phyloP scores from a whole-genome alignment of 2,113 vertebrate species.

The Oenanthe oenanthe region DNA sequence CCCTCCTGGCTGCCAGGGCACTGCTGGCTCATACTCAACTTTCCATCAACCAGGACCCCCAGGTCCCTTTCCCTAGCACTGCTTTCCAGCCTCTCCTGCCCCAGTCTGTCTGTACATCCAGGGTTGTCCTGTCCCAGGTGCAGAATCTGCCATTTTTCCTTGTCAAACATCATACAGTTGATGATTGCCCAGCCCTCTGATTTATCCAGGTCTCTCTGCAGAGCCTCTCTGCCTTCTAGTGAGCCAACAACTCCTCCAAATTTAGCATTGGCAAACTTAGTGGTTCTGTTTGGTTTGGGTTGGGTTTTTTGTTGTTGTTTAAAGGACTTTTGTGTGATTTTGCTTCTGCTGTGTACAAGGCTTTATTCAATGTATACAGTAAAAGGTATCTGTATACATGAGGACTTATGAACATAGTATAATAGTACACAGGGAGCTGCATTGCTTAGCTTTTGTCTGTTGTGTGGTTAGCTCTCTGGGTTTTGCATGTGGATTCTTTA shows the following conservation, averaged over 20 bases:
- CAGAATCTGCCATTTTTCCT: neutral
- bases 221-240: neutral
- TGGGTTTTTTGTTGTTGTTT: neutral
- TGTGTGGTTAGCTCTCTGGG: neutral
- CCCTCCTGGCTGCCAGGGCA: neutral
- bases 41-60: accelerated
- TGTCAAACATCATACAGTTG: neutral
- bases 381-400: neutral
- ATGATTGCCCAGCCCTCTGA: neutral
- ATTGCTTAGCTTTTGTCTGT: neutral
- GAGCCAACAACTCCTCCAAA: neutral
- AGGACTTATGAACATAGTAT: neutral
- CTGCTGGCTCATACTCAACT: neutral
- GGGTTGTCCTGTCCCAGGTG: no score
- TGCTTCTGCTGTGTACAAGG: neutral
- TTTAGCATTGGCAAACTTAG: neutral
- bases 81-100: neutral
- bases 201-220: neutral
- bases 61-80: neutral
- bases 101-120: no score
- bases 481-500: neutral
- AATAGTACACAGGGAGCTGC: neutral
- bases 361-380: neutral
- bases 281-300: neutral
- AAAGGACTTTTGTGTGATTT: neutral